Base-by-base conservation (phyloP, 2,888 invertebrate species). In the Ochropleura leucogaster region DNA sequence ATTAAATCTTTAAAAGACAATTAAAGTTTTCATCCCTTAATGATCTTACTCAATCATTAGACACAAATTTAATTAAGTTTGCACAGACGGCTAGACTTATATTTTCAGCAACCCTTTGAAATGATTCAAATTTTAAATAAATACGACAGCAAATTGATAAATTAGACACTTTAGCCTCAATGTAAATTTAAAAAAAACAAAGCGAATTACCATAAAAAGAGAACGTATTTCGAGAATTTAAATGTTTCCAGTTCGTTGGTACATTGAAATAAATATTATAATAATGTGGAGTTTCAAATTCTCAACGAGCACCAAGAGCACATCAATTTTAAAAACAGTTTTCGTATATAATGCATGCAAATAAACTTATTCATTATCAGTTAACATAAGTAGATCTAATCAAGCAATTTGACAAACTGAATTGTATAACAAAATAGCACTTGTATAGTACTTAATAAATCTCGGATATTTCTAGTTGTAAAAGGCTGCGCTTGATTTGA, bases 291-390 rank as follows among this genome's bases (percentile, higher is more conserved):
- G 46, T 76, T 62, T 77, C 70, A 74, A 72, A 63, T n/a, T 64
- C 9, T 49, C 55, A 79, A 82, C 73, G 74, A 90, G 88, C 82
- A 90, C 89, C 84, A 90, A 90, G 89, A 90, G 89, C 90, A 90
- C 87, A 88, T 87, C 76, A 85, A 88, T 84, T 85, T 82, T 84
- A 86, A 83, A n/a, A 82, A 83, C 74, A 74, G 83, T 77, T 82
- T 82, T 74, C 70, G 72, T 76, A 79, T 86, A 88, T 88, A 89
- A 86, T 87, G 83, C 85, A 86, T 74, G 82, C 87, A 86, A 90
- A 89, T 90, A 88, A 90, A 90, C 88, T 88, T 90, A 82, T 90
- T 84, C 81, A 87, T 86, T 82, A 85, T 87, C 77, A 87, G 74
- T 86, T 86, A 88, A 86, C 87, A 88, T 88, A 88, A 90, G 86